Conservation (phyloP, 2,888 invertebrate genomes). For the Ptychoptera contaminata region DNA sequence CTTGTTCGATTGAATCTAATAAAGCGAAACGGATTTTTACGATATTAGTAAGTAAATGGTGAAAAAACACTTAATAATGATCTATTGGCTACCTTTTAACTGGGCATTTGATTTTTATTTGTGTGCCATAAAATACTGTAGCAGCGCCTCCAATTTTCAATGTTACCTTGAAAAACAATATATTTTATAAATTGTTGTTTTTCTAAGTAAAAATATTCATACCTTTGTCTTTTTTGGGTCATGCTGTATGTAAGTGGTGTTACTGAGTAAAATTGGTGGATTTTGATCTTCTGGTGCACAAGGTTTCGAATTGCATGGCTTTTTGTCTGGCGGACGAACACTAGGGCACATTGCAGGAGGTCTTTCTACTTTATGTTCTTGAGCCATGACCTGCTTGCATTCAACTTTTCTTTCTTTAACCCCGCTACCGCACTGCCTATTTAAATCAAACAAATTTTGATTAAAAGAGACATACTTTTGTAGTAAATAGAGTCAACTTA, state of each 20-base stretch:
- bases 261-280: constrained; percentile 61
- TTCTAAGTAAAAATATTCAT: constrained; percentile 1
- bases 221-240: constrained; percentile 64
- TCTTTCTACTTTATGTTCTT: constrained; percentile 74
- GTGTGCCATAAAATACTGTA: constrained; percentile 77
- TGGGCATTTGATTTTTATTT: constrained; percentile 87
- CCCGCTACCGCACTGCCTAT: constrained; percentile 72
- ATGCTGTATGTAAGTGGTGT: constrained; percentile 70
- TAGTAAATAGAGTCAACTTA: constrained; percentile 8
- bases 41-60: neutral
- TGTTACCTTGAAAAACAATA: constrained; percentile 36
- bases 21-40: neutral
- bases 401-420: constrained; percentile 64
- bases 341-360: constrained; percentile 59
- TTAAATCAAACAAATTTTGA: neutral
- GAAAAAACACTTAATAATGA: neutral
- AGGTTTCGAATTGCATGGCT: constrained; percentile 71
- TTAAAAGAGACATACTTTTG: neutral
- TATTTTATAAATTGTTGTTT: neutral
- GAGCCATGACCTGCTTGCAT: constrained; percentile 87
- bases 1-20: constrained; percentile 52
- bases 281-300: constrained; percentile 57
- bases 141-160: constrained; percentile 84
- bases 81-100: constrained; percentile 47
- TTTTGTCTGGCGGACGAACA: constrained; percentile 57